Evolutionary conservation across 2,113 vertebrate species (phyloP).

Genomic region (Motacilla tschutschensis): DNA sequence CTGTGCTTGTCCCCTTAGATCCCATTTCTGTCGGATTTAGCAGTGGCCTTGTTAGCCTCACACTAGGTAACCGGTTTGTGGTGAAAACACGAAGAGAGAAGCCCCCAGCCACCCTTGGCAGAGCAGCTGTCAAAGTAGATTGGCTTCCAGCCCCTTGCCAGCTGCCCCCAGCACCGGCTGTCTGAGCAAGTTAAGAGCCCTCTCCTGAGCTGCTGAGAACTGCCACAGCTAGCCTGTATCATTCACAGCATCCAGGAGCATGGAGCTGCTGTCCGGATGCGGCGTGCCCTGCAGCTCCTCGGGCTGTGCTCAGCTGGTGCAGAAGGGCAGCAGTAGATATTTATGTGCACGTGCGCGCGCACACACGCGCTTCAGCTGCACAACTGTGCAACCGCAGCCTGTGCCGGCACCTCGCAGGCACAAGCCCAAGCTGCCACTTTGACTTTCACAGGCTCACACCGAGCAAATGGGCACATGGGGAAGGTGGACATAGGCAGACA

Average conservation of each 20-base stretch:
- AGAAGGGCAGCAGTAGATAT: not conserved
- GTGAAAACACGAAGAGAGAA: constrained; percentile 21
- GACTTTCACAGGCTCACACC: not conserved
- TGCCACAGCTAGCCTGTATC: constrained; percentile 53
- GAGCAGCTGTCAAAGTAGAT: constrained; percentile 38
- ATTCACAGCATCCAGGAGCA: constrained; percentile 44
- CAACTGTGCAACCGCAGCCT: not conserved
- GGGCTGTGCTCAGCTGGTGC: constrained; percentile 8
- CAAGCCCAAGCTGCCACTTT: not conserved
- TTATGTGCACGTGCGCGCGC: fast-evolving
- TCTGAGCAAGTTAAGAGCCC: constrained; percentile 25
- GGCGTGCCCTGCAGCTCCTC: not conserved
- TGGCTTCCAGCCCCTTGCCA: constrained; percentile 34
- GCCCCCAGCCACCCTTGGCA: constrained; percentile 15
- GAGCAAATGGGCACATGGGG: not conserved
- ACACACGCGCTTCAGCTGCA: not conserved
- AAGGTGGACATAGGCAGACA: not conserved
- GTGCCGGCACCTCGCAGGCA: not conserved
- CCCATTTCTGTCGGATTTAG: not conserved
- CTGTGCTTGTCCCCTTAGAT: constrained; percentile 2
- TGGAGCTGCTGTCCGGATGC: not conserved
- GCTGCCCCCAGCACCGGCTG: constrained; percentile 41
- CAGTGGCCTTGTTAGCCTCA: constrained; percentile 7
- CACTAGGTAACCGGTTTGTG: constrained; percentile 45
- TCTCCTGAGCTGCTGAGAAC: constrained; percentile 50